Evolutionary conservation across 2,888 invertebrate genomes (phyloP), one percentile per base, ranked within the genome.

Genomic region (Cantharis flavilabris): DNA sequence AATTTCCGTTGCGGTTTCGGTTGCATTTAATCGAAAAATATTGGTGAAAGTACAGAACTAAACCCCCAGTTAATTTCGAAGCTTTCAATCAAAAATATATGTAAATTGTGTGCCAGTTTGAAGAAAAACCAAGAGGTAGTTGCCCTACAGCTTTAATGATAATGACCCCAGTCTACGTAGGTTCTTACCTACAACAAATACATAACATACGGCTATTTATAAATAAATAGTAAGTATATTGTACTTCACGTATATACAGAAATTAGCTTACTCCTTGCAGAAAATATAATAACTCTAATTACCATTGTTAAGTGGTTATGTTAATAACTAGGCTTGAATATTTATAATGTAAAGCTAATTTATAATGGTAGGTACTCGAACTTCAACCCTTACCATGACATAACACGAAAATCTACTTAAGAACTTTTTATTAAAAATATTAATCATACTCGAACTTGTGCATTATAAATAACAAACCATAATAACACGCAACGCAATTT

Each of bases 381-480:
- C 65, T 67, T 67, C 65, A 67, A 67, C 65, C 65, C 65, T 67
- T 26, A 18, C 65, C 65, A 18, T 65, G 67, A 62, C 65, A 16
- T 28, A 28, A 75, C 75, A 75, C 18, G 75, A 75, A 71, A 75
- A 71, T 71, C 71, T 71, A 71, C 75, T 75, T 70, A 75, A 67
- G 26, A 64, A 33, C 64, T 75, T 75, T 70, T 72, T 72, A 63
- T 64, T 72, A 64, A 67, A 67, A 67, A 67, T 20, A 67, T 20
- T 67, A 23, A 67, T 23, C 65, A 67, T 67, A 23, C 20, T 67
- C 64, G 20, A 67, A 67, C 49, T 49, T 49, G 49, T 49, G 49
- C 49, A 49, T 49, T 49, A 49, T 49, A 67, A 67, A 67, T 67
- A 67, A 67, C 65, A 67, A 67, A 67, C 14, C 64, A 64, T 67